Conservation (phyloP, 1,140 invertebrate species). For the Thaumetopoea pityocampa region DNA sequence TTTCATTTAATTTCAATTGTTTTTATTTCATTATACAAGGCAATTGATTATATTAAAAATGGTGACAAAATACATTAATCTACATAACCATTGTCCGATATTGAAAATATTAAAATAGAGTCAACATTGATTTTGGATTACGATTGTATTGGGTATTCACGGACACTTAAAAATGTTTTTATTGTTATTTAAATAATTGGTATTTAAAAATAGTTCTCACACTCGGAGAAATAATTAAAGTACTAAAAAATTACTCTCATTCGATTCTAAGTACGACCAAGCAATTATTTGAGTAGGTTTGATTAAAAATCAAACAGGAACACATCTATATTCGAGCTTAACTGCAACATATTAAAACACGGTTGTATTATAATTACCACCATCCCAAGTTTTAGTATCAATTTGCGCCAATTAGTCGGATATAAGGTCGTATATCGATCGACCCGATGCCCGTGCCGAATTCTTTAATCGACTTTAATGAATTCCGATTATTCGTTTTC, state of each 20-base stretch:
- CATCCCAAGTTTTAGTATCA: slow-evolving; percentile 26
- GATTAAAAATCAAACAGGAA: slow-evolving; percentile 21
- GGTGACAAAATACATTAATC: too few species aligned
- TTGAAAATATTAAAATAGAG: too few species aligned
- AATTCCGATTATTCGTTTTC: slow-evolving; percentile 47
- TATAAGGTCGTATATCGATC: slow-evolving; percentile 23
- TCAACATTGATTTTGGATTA: too few species aligned
- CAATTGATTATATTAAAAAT: too few species aligned
- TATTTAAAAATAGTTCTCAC: too few species aligned
- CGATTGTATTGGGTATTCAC: too few species aligned
- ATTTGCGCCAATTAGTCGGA: slow-evolving; percentile 28
- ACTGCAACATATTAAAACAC: slow-evolving; percentile 11
- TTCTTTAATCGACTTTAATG: slow-evolving; percentile 53
- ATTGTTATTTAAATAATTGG: too few species aligned
- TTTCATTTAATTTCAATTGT: too few species aligned
- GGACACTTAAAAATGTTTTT: too few species aligned
- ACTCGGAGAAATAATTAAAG: slow-evolving; percentile 15
- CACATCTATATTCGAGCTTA: slow-evolving; percentile 10
- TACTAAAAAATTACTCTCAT: slow-evolving; percentile 15
- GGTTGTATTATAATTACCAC: slow-evolving; percentile 21
- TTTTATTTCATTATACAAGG: too few species aligned
- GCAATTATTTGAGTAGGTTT: slow-evolving; percentile 20
- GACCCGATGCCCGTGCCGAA: slow-evolving; percentile 26
- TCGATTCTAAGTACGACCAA: slow-evolving; percentile 18
- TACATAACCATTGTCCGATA: too few species aligned